Percentiles rank a stretch among this genome's conserved stretches.
These are phyloP conservation scores for Leuctra nigra DNA, from an alignment of 2,888 invertebrate genomes.

Conservation along the genomic window DNA sequence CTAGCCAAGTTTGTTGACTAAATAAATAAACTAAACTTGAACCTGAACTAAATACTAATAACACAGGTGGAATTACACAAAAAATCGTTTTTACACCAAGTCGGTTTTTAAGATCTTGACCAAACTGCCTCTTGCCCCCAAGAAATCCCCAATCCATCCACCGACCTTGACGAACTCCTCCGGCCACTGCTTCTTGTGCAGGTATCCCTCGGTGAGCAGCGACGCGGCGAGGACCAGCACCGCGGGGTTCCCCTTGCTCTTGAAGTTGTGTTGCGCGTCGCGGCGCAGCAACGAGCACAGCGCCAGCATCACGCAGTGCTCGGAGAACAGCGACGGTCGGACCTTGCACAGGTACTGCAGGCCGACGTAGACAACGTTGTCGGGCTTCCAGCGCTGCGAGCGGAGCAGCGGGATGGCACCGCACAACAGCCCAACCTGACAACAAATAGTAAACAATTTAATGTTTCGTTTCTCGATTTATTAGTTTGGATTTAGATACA, in stretches of 20 bases:
- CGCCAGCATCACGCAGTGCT: conserved; percentile 68
- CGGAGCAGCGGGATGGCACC: conserved; percentile 79
- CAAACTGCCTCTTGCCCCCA: too few relatives aligned
- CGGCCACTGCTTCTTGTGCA: conserved; percentile 83
- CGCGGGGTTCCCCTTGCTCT: conserved; percentile 72
- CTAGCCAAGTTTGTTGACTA: too few relatives aligned
- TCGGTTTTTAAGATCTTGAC: too few relatives aligned
- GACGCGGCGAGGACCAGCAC: conserved; percentile 80
- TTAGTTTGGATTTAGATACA: too few relatives aligned
- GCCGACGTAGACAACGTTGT: conserved; percentile 67
- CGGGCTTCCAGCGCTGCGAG: conserved; percentile 74
- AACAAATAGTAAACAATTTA: too few relatives aligned
- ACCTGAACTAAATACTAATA: too few relatives aligned
- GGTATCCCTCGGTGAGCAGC: conserved; percentile 71
- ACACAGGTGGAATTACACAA: too few relatives aligned
- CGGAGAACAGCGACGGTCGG: conserved; percentile 66
- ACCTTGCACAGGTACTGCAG: conserved; percentile 75
- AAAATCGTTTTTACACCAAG: too few relatives aligned
- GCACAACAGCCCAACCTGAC: conserved; percentile 67
- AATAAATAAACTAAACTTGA: too few relatives aligned
- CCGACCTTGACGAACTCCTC: conserved; percentile 80
- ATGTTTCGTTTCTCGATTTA: too few relatives aligned
- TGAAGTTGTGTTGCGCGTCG: conserved; percentile 60
- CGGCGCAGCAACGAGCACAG: conserved; percentile 75
- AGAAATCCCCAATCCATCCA: too few relatives aligned